Percentiles rank a stretch among this genome's conserved stretches.
These are phyloP conservation scores for Lichenostomus cassidix DNA, from an alignment of 2,113 vertebrate species.

Conservation along the genomic window DNA sequence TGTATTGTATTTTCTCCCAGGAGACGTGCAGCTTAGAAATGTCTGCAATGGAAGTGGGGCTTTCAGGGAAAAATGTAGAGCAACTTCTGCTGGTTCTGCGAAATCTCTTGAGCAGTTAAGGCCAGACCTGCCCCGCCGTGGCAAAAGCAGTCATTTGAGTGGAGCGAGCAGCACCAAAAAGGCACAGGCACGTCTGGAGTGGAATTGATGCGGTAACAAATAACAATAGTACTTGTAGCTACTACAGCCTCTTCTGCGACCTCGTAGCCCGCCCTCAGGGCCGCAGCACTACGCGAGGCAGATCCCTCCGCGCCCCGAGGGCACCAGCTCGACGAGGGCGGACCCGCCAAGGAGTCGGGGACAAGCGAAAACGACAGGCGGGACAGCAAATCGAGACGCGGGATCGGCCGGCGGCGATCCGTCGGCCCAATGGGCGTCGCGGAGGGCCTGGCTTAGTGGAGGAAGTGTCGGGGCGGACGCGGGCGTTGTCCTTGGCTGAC, in stretches of 20 bases:
- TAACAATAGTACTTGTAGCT: background rate
- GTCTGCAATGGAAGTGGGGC: background rate
- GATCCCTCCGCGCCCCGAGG: background rate
- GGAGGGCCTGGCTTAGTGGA: background rate
- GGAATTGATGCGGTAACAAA: background rate
- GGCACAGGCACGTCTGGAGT: background rate
- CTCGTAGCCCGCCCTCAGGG: background rate
- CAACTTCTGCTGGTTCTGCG: background rate
- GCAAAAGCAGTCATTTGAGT: background rate
- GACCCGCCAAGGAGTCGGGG: background rate
- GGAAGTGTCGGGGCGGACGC: background rate
- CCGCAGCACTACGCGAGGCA: too few relatives aligned
- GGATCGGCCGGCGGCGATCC: background rate
- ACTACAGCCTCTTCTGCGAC: background rate
- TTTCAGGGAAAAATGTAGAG: background rate
- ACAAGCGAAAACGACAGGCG: background rate
- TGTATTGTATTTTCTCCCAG: background rate
- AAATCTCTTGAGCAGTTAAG: background rate
- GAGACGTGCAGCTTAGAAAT: background rate
- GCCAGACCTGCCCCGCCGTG: too few relatives aligned
- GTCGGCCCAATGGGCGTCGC: background rate
- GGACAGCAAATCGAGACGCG: background rate
- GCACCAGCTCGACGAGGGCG: background rate
- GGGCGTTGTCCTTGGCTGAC: slow-evolving; percentile 74
- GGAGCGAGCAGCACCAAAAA: background rate